A percentile compares a stretch with the other conserved stretches of the same genome.
These are phyloP conservation scores for Rhimphoctona megacephalus DNA, from an alignment of 2,888 invertebrate genomes.

Conservation along the genomic window DNA sequence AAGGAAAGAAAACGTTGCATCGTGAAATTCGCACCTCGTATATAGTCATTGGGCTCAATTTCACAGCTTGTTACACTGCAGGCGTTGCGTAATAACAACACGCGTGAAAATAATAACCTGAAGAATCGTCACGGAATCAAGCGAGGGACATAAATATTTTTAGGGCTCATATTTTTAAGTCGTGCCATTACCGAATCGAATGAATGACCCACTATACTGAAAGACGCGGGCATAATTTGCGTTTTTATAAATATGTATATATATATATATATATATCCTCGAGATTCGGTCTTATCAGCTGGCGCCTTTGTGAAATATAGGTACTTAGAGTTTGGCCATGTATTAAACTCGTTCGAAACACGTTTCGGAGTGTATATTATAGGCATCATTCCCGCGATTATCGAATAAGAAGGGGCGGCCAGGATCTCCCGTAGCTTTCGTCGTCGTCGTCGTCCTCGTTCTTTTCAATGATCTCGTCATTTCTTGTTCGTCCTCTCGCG, in stretches of 20 bases:
- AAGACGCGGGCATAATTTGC: not conserved
- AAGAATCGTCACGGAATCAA: slow-evolving; percentile 6
- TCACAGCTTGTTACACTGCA: not conserved
- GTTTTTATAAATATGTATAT: slow-evolving; percentile 21
- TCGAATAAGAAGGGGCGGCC: not conserved
- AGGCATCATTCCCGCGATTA: slow-evolving; percentile 46
- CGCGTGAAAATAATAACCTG: slow-evolving; percentile 1
- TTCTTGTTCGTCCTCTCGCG: slow-evolving; percentile 6
- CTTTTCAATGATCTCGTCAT: slow-evolving; percentile 64
- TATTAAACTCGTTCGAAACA: slow-evolving; percentile 54
- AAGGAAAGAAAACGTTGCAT: not conserved
- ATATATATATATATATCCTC: slow-evolving; percentile 23
- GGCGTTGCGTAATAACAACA: slow-evolving; percentile 5
- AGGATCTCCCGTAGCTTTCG: slow-evolving; percentile 27
- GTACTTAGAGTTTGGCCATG: slow-evolving; percentile 29
- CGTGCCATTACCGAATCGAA: slow-evolving; percentile 32
- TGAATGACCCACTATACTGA: slow-evolving; percentile 30
- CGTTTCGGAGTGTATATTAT: slow-evolving; percentile 59
- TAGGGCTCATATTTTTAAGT: slow-evolving; percentile 27
- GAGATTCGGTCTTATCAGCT: slow-evolving; percentile 49
- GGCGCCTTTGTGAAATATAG: slow-evolving; percentile 61
- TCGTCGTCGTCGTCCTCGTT: slow-evolving; percentile 23
- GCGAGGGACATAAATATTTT: slow-evolving; percentile 47
- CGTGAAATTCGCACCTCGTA: not conserved
- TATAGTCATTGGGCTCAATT: not conserved